A percentile compares a stretch with the other conserved stretches of the same genome.
These are phyloP conservation scores for Chrysolina oricalcia DNA, from an alignment of 2,888 invertebrate genomes.

Conservation along the genomic window DNA sequence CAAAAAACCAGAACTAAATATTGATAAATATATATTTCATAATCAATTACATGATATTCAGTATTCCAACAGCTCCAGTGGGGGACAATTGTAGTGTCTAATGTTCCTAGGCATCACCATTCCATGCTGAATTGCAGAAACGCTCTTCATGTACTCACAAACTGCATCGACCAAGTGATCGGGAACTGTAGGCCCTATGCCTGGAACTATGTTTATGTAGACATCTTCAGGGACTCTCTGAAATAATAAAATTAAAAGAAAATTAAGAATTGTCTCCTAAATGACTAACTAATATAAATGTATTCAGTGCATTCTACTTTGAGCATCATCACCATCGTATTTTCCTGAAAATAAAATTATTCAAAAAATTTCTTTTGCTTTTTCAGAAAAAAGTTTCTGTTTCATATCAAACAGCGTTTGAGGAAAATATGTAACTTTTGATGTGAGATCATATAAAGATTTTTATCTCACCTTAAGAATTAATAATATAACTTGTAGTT, in stretches of 20 bases:
- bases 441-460: too few species aligned
- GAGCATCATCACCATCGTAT: too few species aligned
- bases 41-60: slow-evolving; percentile 29
- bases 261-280: background rate
- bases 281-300: too few species aligned
- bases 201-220: slow-evolving; percentile 73
- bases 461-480: too few species aligned
- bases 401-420: too few species aligned
- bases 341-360: too few species aligned
- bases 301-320: too few species aligned
- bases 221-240: slow-evolving; percentile 63
- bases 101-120: slow-evolving; percentile 83
- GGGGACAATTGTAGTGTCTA: slow-evolving; percentile 80
- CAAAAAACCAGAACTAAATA: background rate
- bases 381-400: too few species aligned
- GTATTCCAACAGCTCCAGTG: slow-evolving; percentile 73
- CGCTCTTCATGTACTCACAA: slow-evolving; percentile 73
- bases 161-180: slow-evolving; percentile 73
- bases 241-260: slow-evolving; percentile 33
- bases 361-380: too few species aligned
- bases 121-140: slow-evolving; percentile 76
- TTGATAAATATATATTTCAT: slow-evolving; percentile 1
- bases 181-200: slow-evolving; percentile 77
- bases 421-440: too few species aligned
- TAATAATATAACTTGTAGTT: too few species aligned